Base-by-base conservation (phyloP, 2,797 vertebrate species). In the Amniataba percoides region DNA sequence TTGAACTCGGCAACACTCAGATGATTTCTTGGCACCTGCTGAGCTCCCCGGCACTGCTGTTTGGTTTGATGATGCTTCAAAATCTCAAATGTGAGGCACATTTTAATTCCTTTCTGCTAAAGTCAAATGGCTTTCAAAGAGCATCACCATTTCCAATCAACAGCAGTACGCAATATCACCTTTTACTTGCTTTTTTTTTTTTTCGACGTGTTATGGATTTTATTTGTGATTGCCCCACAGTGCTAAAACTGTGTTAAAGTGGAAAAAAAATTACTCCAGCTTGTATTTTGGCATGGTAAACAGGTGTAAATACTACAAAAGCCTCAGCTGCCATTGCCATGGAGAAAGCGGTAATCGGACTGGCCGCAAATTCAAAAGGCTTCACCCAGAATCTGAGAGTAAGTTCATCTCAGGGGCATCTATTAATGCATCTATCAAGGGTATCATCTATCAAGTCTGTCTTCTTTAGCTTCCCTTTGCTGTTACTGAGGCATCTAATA, bases 1-100 rank as follows among this genome's bases (percentile, higher is more conserved):
- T 78, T 78, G 19, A 78, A 73, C 70, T 85, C 78, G 16, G 63
- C 66, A 74, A 81, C 73, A 71, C 7, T 62, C 21, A 43, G 65
- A 70, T 39, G 21, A 71, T 52, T 77, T 73, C 64, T 71, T 61
- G 59, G 75, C 61, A 58, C 31, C 48, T 51, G n/a, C 31, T 13
- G 27, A 7, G 14, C 12, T 68, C 31, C 25, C 25, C 18, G 48
- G 55, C 8, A 39, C 39, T 21, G 31, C 39, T 13, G 51, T 25
- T 65, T 61, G 65, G 31, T 80, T 63, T 43, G 68, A 62, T 34
- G 59, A 68, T 16, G 69, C 39, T 52, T 59, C 21, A 55, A 40
- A 81, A 73, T 60, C 8, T 62, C 40, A 45, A 51, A 66, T 39
- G 18, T 14, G 2, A 39, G 3, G 39, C 34, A 68, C 53, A 36